A percentile compares a stretch with the other conserved stretches of the same genome.
These are phyloP conservation scores for Gasterosteus nipponicus DNA, from an alignment of 2,113 vertebrate genomes.

Conservation along the genomic window DNA sequence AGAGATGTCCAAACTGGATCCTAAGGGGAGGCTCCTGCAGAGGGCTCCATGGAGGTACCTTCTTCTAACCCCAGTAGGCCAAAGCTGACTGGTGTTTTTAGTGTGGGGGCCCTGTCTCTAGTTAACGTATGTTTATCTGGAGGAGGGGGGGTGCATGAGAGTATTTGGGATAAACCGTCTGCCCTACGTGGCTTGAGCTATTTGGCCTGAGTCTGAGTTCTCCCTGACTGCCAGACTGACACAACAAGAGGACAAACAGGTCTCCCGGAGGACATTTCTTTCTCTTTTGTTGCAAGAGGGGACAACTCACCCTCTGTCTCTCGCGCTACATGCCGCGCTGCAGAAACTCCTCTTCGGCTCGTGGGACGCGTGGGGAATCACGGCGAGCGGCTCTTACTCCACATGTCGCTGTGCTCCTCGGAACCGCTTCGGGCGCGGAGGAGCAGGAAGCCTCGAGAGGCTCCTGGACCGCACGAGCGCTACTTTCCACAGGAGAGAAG, in stretches of 20 bases:
- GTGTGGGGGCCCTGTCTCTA: conserved; percentile 17
- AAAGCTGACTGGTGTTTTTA: neutral
- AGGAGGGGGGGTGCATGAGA: conserved; percentile 33
- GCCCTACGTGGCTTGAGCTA: conserved; percentile 61
- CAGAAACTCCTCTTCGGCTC: conserved; percentile 36
- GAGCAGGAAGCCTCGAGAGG: neutral
- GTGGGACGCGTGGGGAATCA: conserved; percentile 29
- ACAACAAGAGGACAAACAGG: neutral
- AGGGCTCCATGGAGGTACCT: neutral
- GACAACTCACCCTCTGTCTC: conserved; percentile 63
- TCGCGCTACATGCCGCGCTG: conserved; percentile 65
- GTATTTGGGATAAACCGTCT: conserved; percentile 59
- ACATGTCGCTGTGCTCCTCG: neutral
- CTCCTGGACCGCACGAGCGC: conserved; percentile 24
- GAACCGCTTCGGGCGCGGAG: conserved; percentile 1
- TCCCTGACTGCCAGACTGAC: neutral
- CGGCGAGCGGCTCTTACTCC: conserved; percentile 45
- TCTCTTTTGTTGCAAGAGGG: neutral
- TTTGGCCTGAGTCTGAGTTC: conserved; percentile 51
- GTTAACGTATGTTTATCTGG: conserved; percentile 44
- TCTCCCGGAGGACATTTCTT: neutral
- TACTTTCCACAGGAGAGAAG: neutral
- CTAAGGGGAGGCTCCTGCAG: neutral
- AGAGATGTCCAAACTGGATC: neutral
- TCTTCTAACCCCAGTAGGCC: neutral